Percentiles rank a stretch among this genome's conserved stretches.
Evolutionary conservation across 1,140 invertebrate species (phyloP).

Genomic region (Physella acuta): DNA sequence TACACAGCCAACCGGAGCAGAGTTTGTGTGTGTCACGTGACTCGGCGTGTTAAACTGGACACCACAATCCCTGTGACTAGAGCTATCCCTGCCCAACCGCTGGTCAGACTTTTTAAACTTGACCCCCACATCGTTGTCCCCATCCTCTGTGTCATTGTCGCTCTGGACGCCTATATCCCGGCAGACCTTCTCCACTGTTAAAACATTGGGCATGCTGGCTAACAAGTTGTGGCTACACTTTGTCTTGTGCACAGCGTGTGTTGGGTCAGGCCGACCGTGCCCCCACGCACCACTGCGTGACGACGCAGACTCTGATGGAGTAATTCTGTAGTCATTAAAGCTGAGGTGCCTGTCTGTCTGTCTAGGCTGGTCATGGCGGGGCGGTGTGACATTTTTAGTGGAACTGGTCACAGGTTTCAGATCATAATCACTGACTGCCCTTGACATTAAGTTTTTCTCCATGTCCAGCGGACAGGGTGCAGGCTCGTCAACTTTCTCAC

Average conservation of each 20-base stretch:
- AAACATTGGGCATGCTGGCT: not conserved
- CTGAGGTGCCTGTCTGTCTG: not conserved
- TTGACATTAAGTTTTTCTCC: slow-evolving; percentile 12
- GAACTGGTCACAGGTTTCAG: not conserved
- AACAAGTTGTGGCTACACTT: not conserved
- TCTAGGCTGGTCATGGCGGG: not conserved
- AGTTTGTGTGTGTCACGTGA: too few species aligned
- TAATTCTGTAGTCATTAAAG: not conserved
- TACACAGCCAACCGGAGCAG: too few species aligned
- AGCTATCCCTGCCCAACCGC: too few species aligned
- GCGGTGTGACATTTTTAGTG: not conserved
- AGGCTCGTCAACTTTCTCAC: not conserved
- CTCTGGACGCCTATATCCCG: not conserved
- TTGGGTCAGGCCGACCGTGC: not conserved
- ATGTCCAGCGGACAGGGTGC: not conserved
- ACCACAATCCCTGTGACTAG: too few species aligned
- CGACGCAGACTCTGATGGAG: not conserved
- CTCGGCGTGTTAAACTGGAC: too few species aligned
- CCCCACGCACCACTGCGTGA: not conserved
- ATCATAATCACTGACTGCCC: slow-evolving; percentile 4
- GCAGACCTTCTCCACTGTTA: not conserved
- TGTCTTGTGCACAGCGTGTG: not conserved
- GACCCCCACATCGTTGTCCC: not conserved
- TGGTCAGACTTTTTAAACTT: not conserved
- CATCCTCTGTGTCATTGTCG: not conserved